A percentile compares a stretch with the other conserved stretches of the same genome.
phyloP scores from a whole-genome alignment of 2,113 vertebrate genomes.

The Elanus axillaris region DNA sequence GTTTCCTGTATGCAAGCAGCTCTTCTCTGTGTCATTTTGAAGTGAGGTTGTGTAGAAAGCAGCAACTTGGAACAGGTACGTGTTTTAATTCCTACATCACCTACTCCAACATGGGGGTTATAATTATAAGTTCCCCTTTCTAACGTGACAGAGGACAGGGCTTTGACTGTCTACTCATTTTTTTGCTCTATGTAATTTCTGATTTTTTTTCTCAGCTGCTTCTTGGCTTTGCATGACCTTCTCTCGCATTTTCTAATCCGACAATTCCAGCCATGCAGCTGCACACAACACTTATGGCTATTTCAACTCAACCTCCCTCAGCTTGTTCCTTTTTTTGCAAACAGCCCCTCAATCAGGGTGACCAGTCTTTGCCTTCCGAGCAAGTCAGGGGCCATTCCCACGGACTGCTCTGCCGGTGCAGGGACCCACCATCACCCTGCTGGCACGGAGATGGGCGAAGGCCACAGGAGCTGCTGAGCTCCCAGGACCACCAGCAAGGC shows the following conservation, averaged over 20 bases:
- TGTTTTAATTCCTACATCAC: not conserved
- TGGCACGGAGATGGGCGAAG: rapidly evolving
- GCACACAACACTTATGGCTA: not conserved
- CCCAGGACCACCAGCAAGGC: not conserved
- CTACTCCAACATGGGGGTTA: not conserved
- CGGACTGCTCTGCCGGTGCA: not conserved
- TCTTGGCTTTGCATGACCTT: not conserved
- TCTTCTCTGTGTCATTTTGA: not conserved
- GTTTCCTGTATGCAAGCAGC: slow-evolving; percentile 46
- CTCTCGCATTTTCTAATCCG: not conserved
- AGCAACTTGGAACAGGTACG: not conserved
- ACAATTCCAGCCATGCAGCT: not conserved
- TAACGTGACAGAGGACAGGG: not conserved
- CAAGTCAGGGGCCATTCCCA: not conserved
- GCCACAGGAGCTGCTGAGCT: not conserved
- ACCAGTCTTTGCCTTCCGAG: not conserved
- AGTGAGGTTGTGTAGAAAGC: not conserved
- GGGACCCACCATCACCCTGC: not conserved
- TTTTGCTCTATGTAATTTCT: not conserved
- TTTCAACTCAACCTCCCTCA: not conserved
- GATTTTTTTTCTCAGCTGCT: not conserved
- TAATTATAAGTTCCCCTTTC: not conserved
- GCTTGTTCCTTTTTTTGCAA: not conserved
- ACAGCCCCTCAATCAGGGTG: not conserved
- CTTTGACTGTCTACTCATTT: not conserved